A percentile compares a stretch with the other conserved stretches of the same genome.
phyloP scores from a whole-genome alignment of 2,888 invertebrate genomes.

The Dendrolimus pini region DNA sequence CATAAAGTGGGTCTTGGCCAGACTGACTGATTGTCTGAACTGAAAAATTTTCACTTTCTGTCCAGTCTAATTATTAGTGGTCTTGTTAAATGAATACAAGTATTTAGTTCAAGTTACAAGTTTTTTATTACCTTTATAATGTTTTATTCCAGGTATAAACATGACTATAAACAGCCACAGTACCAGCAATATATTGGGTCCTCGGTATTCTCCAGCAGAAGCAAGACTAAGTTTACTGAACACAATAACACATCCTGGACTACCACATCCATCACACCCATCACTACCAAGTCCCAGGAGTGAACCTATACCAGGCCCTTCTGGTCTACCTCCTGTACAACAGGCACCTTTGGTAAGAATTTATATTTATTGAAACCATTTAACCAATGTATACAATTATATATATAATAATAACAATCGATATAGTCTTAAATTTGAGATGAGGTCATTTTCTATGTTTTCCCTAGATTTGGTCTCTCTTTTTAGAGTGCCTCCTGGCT shows the following conservation, averaged over 20 bases:
- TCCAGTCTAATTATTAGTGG: no score
- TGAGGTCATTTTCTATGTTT: no score
- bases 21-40: no score
- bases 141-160: conserved; percentile 67
- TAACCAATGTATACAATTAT: no score
- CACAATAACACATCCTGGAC: conserved; percentile 52
- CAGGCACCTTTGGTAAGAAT: conserved; percentile 88
- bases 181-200: conserved; percentile 42
- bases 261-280: conserved; percentile 51
- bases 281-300: conserved; percentile 80
- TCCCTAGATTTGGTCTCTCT: no score
- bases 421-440: no score
- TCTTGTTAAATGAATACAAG: no score
- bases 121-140: not conserved
- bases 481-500: no score
- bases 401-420: no score
- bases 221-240: conserved; percentile 57
- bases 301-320: conserved; percentile 87
- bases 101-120: no score
- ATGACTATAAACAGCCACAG: conserved; percentile 77
- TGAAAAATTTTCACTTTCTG: no score
- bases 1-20: no score
- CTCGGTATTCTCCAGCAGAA: conserved; percentile 64
- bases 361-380: not conserved
- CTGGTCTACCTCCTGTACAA: conserved; percentile 90